These are phyloP conservation scores for Grammomys dolichurus DNA, from an alignment of 2,113 vertebrate species.

Conservation along the genomic window DNA sequence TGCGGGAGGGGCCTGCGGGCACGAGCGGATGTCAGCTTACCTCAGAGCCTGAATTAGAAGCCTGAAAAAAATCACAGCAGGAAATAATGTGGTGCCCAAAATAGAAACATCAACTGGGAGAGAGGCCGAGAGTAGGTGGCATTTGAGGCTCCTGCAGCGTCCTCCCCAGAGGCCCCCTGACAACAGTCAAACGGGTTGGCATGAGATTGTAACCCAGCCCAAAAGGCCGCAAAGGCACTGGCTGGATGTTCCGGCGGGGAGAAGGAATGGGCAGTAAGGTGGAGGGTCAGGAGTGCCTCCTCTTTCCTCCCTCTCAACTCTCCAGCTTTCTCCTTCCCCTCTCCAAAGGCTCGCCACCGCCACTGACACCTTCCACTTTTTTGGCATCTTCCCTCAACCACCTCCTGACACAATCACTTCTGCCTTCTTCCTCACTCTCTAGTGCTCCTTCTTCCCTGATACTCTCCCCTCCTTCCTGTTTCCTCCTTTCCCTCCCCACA, in stretches of 20 bases:
- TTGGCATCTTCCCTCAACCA: rapidly evolving
- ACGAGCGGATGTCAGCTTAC: conserved; percentile 90
- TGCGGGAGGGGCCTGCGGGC: conserved; percentile 4
- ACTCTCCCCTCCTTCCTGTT: neutral
- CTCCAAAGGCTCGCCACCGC: rapidly evolving
- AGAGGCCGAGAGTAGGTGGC: conserved; percentile 87
- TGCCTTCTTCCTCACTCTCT: rapidly evolving
- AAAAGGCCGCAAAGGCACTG: conserved; percentile 77
- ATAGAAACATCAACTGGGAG: conserved; percentile 88
- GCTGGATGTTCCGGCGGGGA: conserved; percentile 31
- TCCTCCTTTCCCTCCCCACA: neutral
- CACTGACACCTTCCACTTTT: no score
- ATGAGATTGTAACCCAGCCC: conserved; percentile 77
- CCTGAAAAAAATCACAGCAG: conserved; percentile 90
- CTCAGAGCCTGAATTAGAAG: conserved; percentile 92
- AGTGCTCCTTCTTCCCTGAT: no score
- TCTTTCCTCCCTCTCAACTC: rapidly evolving
- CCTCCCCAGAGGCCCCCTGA: conserved; percentile 86
- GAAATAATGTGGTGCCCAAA: conserved; percentile 90
- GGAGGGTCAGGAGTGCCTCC: neutral
- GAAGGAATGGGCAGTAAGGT: neutral
- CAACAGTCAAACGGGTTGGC: conserved; percentile 74
- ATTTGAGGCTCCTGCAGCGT: conserved; percentile 86
- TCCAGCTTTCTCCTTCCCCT: neutral
- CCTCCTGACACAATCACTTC: no score